phyloP scores from a whole-genome alignment of 2,113 vertebrate genomes.

The Calyptommatus sinebrachiatus region DNA sequence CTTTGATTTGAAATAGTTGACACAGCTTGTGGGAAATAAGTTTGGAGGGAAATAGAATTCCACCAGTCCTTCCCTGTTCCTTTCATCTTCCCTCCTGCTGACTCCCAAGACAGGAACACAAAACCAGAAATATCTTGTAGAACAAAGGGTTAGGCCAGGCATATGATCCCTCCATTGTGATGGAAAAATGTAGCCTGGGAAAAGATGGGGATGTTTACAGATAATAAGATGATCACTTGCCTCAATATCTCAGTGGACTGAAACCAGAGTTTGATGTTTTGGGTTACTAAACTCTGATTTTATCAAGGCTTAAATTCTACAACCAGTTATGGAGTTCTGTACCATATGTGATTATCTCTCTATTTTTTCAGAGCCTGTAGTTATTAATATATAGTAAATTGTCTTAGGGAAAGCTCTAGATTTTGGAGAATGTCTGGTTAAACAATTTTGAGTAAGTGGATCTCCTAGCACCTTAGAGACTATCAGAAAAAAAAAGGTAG shows the following conservation, averaged over 20 bases:
- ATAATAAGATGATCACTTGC: not conserved
- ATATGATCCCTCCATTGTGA: not conserved
- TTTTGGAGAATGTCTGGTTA: not conserved
- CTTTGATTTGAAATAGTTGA: constrained; percentile 63
- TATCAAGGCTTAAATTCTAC: not conserved
- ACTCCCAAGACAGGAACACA: constrained; percentile 6
- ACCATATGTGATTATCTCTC: not conserved
- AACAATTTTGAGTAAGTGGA: too few relatives aligned
- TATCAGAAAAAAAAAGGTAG: too few relatives aligned
- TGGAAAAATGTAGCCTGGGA: not conserved
- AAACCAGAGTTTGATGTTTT: not conserved
- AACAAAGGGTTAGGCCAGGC: not conserved
- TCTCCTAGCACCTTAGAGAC: too few relatives aligned
- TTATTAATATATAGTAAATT: too few relatives aligned
- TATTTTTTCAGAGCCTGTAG: not conserved
- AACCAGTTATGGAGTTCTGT: not conserved
- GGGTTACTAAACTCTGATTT: not conserved
- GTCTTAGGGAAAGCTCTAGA: too few relatives aligned
- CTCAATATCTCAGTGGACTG: not conserved
- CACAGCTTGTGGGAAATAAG: constrained; percentile 67
- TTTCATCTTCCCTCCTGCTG: not conserved
- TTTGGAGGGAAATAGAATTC: constrained; percentile 47
- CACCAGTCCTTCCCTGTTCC: constrained; percentile 25
- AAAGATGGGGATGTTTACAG: not conserved
- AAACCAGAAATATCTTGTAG: constrained; percentile 15